Base-by-base conservation (phyloP, 2,888 invertebrate genomes). In the Cheilosia vulpina region DNA sequence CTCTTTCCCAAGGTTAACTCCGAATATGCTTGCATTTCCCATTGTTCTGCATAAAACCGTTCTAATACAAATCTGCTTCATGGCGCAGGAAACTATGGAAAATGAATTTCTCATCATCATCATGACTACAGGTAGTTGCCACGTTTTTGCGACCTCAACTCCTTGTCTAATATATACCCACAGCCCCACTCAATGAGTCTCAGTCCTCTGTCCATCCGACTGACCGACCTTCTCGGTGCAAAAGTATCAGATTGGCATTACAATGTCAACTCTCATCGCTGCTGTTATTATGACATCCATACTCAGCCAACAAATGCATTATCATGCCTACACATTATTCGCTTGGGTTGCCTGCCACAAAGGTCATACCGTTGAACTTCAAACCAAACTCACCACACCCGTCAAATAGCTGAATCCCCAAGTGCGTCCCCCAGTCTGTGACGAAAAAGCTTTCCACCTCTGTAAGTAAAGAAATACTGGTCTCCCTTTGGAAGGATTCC, bases 291-390 rank as follows among this genome's bases (percentile, higher is more conserved):
- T 68, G 66, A 78, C 77, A 78, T 68, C 62, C 68, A 31, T 52
- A 41, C 47, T 72, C 63, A 41, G 65, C 57, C 11, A 50, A 50
- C 58, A 45, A 58, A 71, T 80, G 84, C 84, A 76, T 60, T 69
- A 76, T 80, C 65, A 71, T 76, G 71, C 84, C 52, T 58, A 75
- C 79, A 65, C 69, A 80, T 84, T 80, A 80, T 76, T 62, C 75
- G 84, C 71, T 50, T 66, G 65, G 27, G 84, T 21, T 84, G 80
- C 45, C 47, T 71, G 71, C 69, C 45, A 53, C 47, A 84, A 84
- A 84, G 84, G 84, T 84, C 84, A 80, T 71, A 38, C 43, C 31
- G 84, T 75, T 84, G 80, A 76, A 80, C 69, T 80, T 80, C 69
- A 75, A 47, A 75, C 4, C 5, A 66, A 66, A 75, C 17, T 34